Evolutionary conservation across 92 coral and sea anemone species (phyloP), one percentile per base, ranked within the genome.

Genomic region (Actinernus sp.): DNA sequence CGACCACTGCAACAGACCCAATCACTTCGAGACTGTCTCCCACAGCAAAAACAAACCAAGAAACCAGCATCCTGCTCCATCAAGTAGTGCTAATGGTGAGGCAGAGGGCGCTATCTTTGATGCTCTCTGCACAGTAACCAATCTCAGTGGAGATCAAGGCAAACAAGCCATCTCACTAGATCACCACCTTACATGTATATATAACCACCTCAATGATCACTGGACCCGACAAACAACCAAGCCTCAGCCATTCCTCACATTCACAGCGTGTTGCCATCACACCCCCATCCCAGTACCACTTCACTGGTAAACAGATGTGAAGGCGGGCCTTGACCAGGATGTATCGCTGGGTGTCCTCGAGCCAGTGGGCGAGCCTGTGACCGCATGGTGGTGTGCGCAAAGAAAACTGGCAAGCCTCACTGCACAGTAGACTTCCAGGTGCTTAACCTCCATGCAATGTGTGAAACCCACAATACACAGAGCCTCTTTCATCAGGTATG

Each of bases 51-150:
- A 54, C 85, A 66, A 61, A 68, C 55, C 49, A 0, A 49, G 17
- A 45, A 10, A 55, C 18, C 69, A 1, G 0, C 50, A 51, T 28
- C 36, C 54, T 22, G 17, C 59, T 40, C 9, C 57, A 18, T 28
- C 26, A 14, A 26, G 26, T 16, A 4, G 50, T 2, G 17, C 44
- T 8, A 36, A 24, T 10, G 49, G 11, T 33, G 49, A 38, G 11
- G 43, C 52, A 21, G 71, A 69, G 30, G 48, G 72, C n/a, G 88
- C 88, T 50, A 37, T 74, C 33, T 82, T 82, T 53, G 67, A 82
- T 66, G 21, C 71, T 58, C 83, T 66, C 16, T 66, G 83, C 44
- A 59, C 36, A 8, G 53, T 78, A 36, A 82, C 65, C 40, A 58
- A 44, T 49, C 23, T 53, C 49, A 49, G 55, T 51, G 13, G 37